These are phyloP conservation scores for Orius laevigatus DNA, from an alignment of 1,140 invertebrate species.

Conservation along the genomic window DNA sequence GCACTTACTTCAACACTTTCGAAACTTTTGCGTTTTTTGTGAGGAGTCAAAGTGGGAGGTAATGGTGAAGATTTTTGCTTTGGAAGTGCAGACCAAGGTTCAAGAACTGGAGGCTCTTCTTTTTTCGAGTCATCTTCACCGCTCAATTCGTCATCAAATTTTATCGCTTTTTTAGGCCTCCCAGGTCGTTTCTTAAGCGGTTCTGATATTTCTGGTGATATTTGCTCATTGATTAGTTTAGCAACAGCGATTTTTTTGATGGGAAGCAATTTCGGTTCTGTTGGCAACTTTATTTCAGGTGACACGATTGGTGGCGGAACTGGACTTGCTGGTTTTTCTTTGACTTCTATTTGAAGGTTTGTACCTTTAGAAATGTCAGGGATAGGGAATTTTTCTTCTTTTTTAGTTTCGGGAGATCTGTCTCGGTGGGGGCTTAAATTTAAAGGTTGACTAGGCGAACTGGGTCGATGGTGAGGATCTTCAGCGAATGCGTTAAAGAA, in stretches of 20 bases:
- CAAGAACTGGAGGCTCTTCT: conserved; percentile 24
- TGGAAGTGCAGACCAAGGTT: conserved; percentile 19
- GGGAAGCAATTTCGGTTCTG: background rate
- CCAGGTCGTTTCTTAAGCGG: conserved; percentile 1
- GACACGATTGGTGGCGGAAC: background rate
- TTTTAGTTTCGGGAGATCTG: background rate
- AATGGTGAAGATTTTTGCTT: conserved; percentile 7
- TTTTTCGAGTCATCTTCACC: conserved; percentile 4
- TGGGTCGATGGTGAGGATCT: conserved; percentile 18
- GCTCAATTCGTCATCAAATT: conserved; percentile 1
- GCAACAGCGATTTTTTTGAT: background rate
- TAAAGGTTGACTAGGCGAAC: conserved; percentile 1
- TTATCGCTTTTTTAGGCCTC: conserved; percentile 1
- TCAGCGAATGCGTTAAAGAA: conserved; percentile 52
- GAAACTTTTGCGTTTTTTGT: conserved; percentile 8
- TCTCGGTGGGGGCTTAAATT: background rate
- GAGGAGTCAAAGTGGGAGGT: conserved; percentile 21
- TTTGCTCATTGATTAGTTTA: background rate
- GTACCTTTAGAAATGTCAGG: too few species aligned
- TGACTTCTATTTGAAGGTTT: background rate
- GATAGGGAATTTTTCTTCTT: background rate
- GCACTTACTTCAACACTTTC: too few species aligned
- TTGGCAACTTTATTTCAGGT: background rate
- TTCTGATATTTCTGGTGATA: background rate
- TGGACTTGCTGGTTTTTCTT: background rate